phyloP scores from a whole-genome alignment of 2,888 invertebrate species.

The Cacoxenus indagator region DNA sequence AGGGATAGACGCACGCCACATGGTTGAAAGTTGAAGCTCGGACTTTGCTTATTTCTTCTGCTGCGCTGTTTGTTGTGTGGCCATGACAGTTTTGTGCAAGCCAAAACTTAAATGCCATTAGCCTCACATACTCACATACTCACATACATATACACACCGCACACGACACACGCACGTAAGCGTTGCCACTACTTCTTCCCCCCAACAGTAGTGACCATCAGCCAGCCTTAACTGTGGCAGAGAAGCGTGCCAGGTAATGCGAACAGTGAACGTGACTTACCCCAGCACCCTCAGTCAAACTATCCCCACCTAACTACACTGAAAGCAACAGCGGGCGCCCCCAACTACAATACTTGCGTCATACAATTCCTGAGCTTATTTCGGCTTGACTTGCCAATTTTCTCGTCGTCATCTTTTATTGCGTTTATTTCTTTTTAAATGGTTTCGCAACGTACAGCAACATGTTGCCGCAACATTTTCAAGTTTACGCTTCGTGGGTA shows the following conservation, averaged over 20 bases:
- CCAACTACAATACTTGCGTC: no score
- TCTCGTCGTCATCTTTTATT: slow-evolving; percentile 45
- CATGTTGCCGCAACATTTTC: slow-evolving; percentile 50
- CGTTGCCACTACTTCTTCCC: no score
- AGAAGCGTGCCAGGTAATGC: slow-evolving; percentile 21
- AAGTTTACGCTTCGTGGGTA: slow-evolving; percentile 34
- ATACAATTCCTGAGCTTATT: slow-evolving; percentile 46
- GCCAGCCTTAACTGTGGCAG: background rate
- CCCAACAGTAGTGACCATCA: background rate
- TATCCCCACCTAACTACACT: background rate
- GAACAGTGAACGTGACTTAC: slow-evolving; percentile 5
- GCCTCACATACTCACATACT: slow-evolving; percentile 30
- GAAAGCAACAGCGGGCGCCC: background rate
- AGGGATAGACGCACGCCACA: background rate
- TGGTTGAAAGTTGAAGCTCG: no score
- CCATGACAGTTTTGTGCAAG: slow-evolving; percentile 35
- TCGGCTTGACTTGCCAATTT: slow-evolving; percentile 51
- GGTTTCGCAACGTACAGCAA: slow-evolving; percentile 32
- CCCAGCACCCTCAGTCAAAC: background rate
- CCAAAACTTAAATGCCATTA: slow-evolving; percentile 61
- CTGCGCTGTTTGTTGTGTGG: slow-evolving; percentile 17
- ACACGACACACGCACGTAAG: background rate
- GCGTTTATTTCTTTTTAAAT: slow-evolving; percentile 40
- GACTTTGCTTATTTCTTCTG: background rate
- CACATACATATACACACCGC: background rate